Base-by-base conservation (phyloP, 2,888 invertebrate species). In the Nomada ferruginata region DNA sequence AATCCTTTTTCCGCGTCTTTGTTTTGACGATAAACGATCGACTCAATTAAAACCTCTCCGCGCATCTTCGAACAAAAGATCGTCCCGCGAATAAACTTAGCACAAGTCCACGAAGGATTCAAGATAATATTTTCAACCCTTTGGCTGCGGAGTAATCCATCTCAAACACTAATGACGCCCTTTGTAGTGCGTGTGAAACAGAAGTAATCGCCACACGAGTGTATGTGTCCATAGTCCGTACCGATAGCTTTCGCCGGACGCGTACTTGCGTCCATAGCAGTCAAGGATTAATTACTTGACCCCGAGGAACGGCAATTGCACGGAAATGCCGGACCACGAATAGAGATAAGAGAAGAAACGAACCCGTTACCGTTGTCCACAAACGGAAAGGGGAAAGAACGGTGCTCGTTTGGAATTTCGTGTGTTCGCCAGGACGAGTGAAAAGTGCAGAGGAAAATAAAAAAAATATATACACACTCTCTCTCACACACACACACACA, bases 401-500 rank as follows among this genome's bases (percentile, higher is more conserved):
- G 36, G n/a, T 10, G 26, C 26, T 29, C 5, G 47, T 60, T 44
- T 50, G 47, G 64, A 63, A 77, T 83, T 83, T 80, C 83, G 78
- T 69, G 81, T 72, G 71, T 66, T 71, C 61, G 42, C 53, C 75
- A 64, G 26, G 26, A 15, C 50, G 64, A 68, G 52, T 52, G 74
- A 69, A 69, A 74, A 73, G 50, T 53, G 61, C 50, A 44, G 29
- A 60, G 53, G 76, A 74, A 74, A 85, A 26, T 55, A 29, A 63
- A 65, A 69, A 20, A 59, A n/a, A 60, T 53, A 42, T 13, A 52
- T 60, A 29, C 18, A 64, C 9, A 52, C n/a, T 60, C 23, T 13
- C 26, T 53, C 44, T 42, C 57, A 20, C 29, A 61, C 36, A 68
- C 29, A 61, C 36, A 68, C 29, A 47, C 26, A 71, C 47, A 26